Conservation (phyloP, 2,888 invertebrate species). For the Ceriagrion tenellum region DNA sequence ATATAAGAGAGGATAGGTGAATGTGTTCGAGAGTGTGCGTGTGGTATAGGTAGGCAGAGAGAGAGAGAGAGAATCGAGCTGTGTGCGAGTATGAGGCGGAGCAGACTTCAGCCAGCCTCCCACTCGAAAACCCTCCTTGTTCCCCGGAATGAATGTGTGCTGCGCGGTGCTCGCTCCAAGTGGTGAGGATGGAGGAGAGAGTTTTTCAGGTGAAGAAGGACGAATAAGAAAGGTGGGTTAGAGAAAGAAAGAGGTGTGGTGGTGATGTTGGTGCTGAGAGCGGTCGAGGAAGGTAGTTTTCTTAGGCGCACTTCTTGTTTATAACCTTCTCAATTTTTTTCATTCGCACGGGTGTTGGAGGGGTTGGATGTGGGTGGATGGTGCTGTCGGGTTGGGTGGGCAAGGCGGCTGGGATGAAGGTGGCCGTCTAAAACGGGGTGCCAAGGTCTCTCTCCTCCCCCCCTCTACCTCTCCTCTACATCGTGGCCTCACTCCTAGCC, state of each 20-base stretch:
- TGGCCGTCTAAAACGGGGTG: background rate
- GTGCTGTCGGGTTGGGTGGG: background rate
- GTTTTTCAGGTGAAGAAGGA: background rate
- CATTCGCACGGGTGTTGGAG: background rate
- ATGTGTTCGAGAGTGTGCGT: too few relatives aligned
- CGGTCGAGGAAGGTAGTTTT: background rate
- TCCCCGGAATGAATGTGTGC: background rate
- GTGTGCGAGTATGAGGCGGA: background rate
- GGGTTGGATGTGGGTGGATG: background rate
- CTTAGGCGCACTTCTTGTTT: background rate
- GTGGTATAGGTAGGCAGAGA: too few relatives aligned
- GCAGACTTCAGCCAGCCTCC: background rate
- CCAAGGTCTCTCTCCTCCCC: background rate
- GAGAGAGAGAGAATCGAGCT: background rate
- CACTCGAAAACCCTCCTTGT: background rate
- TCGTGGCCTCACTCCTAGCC: background rate
- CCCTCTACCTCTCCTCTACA: background rate
- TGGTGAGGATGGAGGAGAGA: background rate
- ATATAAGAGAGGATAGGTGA: background rate
- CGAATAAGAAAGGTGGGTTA: background rate
- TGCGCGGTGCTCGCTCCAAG: background rate
- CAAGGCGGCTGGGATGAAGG: conserved; percentile 8
- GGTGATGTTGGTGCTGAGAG: background rate
- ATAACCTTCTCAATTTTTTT: background rate
- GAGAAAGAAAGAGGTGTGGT: background rate